Conservation (phyloP, 2,888 invertebrate genomes). For the Phaonia tiefii region DNA sequence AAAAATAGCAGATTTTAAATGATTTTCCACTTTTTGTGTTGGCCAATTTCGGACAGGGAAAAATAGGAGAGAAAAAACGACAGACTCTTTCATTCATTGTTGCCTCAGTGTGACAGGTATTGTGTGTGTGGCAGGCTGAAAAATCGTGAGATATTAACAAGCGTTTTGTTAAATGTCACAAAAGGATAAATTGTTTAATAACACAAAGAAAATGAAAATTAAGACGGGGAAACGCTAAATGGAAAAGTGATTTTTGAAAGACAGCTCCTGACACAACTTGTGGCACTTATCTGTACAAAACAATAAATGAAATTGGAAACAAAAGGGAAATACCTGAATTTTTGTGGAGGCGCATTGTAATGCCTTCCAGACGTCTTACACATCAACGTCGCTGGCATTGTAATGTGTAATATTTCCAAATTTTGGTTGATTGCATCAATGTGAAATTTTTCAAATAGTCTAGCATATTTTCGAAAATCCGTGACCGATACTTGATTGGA, state of each 20-base stretch:
- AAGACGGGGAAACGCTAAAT: neutral
- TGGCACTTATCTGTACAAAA: constrained; percentile 9
- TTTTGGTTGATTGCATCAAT: too few species aligned
- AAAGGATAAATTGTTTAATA: constrained; percentile 49
- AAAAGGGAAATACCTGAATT: too few species aligned
- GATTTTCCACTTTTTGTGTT: constrained; percentile 14
- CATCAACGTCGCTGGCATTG: too few species aligned
- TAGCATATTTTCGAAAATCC: too few species aligned
- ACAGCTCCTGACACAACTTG: constrained; percentile 9
- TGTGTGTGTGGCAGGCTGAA: constrained; percentile 14
- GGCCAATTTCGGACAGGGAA: neutral
- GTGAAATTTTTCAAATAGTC: too few species aligned
- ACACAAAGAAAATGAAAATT: neutral
- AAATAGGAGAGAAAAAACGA: constrained; percentile 15
- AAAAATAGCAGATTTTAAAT: constrained; percentile 36
- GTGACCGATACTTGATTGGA: too few species aligned
- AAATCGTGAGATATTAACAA: constrained; percentile 49
- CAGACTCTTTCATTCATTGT: constrained; percentile 9
- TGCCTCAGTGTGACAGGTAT: neutral
- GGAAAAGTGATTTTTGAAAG: constrained; percentile 23
- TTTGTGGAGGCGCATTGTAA: neutral
- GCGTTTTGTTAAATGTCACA: constrained; percentile 52
- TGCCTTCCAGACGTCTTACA: neutral
- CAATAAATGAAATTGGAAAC: neutral
- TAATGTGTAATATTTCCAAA: too few species aligned